Conservation (phyloP, 2,797 vertebrate genomes). For the Paguma larvata region DNA sequence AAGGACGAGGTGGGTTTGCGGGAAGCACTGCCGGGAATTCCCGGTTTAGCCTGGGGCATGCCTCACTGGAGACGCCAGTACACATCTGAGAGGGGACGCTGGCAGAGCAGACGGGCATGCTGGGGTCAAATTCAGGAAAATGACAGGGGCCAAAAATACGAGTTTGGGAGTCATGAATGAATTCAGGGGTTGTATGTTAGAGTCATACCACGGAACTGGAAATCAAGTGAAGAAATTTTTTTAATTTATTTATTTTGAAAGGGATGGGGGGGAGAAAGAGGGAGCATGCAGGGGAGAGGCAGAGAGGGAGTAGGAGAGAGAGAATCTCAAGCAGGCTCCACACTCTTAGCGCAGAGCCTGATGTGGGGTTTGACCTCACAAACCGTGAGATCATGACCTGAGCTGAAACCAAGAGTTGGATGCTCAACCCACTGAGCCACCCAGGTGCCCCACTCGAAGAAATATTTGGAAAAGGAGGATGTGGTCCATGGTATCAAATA, state of each 20-base stretch:
- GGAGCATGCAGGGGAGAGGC: too few relatives aligned
- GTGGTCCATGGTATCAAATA: neutral
- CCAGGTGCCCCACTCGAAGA: neutral
- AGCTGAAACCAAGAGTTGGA: too few relatives aligned
- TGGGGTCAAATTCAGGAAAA: neutral
- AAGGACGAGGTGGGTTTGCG: neutral
- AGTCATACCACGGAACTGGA: neutral
- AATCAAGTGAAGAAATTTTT: neutral
- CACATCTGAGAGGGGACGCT: neutral
- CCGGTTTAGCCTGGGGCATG: neutral
- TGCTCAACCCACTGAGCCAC: too few relatives aligned
- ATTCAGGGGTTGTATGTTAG: neutral
- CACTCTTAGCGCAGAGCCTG: too few relatives aligned
- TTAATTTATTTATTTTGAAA: too few relatives aligned
- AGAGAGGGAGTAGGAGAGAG: too few relatives aligned
- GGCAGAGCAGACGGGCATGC: neutral
- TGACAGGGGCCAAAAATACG: neutral
- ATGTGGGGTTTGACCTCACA: too few relatives aligned
- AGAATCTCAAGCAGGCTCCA: too few relatives aligned
- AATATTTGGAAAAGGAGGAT: conserved; percentile 24
- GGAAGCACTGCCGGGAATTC: neutral
- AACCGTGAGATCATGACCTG: too few relatives aligned
- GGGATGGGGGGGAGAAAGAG: too few relatives aligned
- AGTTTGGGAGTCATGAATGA: neutral
- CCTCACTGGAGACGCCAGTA: neutral